Evolutionary conservation across 1,140 invertebrate species (phyloP).

Genomic region (Antheraea pernyi): DNA sequence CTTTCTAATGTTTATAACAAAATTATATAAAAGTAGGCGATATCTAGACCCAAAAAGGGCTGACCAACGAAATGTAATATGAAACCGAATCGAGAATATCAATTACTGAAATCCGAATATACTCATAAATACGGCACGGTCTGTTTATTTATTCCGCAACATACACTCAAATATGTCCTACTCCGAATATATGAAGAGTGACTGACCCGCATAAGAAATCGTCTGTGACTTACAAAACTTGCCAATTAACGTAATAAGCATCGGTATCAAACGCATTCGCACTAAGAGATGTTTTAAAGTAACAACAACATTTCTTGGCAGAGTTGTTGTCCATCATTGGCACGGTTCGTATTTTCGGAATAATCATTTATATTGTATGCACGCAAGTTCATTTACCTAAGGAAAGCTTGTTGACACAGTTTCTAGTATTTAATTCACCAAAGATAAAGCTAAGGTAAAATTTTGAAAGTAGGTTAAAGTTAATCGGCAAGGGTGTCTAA

Average conservation of each 20-base stretch:
- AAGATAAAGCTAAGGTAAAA: too few species aligned
- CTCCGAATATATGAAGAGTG: constrained; percentile 8
- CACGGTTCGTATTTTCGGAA: background rate
- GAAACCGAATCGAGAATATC: background rate
- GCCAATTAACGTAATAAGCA: background rate
- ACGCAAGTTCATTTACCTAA: constrained; percentile 2
- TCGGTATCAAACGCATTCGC: background rate
- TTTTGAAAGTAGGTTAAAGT: background rate
- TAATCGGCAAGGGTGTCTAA: background rate
- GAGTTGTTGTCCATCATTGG: background rate
- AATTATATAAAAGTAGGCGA: background rate
- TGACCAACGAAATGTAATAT: background rate
- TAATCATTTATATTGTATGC: background rate
- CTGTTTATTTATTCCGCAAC: background rate
- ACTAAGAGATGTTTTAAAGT: background rate
- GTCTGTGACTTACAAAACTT: constrained; percentile 6
- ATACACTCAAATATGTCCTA: background rate
- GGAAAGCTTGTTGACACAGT: background rate
- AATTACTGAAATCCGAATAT: constrained; percentile 1
- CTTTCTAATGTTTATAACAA: background rate
- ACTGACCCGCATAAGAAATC: constrained; percentile 10
- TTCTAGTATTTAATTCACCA: background rate
- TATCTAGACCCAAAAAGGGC: background rate
- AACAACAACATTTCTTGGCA: background rate
- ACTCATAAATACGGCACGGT: background rate